Percentiles rank a stretch among this genome's conserved stretches.
Conservation (phyloP, 2,113 vertebrate genomes). For the Serilophus lunatus region DNA sequence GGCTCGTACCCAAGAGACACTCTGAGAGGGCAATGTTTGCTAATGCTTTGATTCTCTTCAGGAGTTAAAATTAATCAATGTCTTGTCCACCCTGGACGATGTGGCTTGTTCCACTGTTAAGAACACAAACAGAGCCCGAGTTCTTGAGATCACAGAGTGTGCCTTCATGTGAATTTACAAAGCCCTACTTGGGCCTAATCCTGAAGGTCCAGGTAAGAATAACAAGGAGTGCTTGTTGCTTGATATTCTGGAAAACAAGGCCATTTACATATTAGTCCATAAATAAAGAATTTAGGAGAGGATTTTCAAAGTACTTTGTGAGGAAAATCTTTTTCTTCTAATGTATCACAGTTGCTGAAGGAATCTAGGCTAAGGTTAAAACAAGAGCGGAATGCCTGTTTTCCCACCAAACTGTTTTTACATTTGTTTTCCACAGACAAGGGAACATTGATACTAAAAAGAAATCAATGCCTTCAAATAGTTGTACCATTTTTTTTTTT, state of each 20-base stretch:
- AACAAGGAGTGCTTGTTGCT: background rate
- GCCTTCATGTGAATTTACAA: background rate
- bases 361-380: background rate
- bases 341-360: background rate
- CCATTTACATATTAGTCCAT: background rate
- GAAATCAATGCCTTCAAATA: slow-evolving; percentile 7
- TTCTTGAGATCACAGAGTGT: background rate
- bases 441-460: background rate
- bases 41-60: background rate
- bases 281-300: background rate
- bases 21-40: background rate
- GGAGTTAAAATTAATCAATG: background rate
- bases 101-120: background rate
- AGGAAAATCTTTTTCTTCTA: background rate
- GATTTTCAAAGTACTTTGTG: background rate
- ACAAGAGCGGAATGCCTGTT: background rate
- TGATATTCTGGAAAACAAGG: background rate
- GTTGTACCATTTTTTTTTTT: background rate
- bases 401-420: slow-evolving; percentile 1
- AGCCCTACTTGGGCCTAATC: background rate
- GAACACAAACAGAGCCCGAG: background rate
- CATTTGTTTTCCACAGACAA: background rate
- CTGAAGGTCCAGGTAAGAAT: background rate
- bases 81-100: background rate
- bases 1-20: background rate